Evolutionary conservation across 2,888 invertebrate genomes (phyloP).

Genomic region (Hirudinaria manillensis): DNA sequence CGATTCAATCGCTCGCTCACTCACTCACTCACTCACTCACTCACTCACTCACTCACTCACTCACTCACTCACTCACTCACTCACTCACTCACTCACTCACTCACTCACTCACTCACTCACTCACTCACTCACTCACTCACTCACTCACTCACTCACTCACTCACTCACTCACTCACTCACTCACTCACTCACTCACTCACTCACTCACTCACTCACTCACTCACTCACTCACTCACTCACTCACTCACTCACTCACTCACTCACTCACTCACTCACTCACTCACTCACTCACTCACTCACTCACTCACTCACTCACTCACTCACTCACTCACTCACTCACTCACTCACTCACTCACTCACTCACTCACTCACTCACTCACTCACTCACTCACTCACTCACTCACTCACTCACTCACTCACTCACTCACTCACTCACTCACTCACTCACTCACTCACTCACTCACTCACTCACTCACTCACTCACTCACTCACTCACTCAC

Average conservation of each 20-base stretch:
- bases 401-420: constrained; percentile 32
- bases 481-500: constrained; percentile 30
- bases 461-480: constrained; percentile 32
- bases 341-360: constrained; percentile 32
- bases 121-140: constrained; percentile 10
- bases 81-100: constrained; percentile 19
- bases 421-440: constrained; percentile 31
- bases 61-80: constrained; percentile 16
- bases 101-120: constrained; percentile 22
- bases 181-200: too few species aligned
- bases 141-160: constrained; percentile 32
- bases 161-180: constrained; percentile 30
- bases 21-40: too few species aligned
- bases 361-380: constrained; percentile 32
- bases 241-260: constrained; percentile 17
- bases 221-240: constrained; percentile 10
- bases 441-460: constrained; percentile 32
- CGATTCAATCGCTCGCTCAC: too few species aligned
- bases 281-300: constrained; percentile 21
- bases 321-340: constrained; percentile 30
- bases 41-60: constrained; percentile 16
- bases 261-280: constrained; percentile 19
- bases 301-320: constrained; percentile 13
- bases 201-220: too few species aligned
- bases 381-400: constrained; percentile 31